Base-by-base conservation (phyloP, 2,888 invertebrate species). In the Empis stercorea region DNA sequence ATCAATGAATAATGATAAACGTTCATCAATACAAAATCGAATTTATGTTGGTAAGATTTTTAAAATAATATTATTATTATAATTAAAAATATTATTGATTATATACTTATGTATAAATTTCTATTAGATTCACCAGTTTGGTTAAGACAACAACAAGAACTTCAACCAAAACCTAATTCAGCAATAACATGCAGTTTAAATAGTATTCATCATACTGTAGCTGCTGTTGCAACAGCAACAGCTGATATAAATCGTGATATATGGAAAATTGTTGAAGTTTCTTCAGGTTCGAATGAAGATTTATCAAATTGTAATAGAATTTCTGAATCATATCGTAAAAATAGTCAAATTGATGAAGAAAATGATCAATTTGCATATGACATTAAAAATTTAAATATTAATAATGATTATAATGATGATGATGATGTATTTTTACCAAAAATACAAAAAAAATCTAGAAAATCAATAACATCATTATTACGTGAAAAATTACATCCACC, bases 81-180 rank as follows among this genome's bases (percentile, higher is more conserved):
- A 9, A n/a, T n/a, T n/a, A n/a, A n/a, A n/a, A n/a, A n/a, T n/a
- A n/a, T n/a, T n/a, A n/a, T n/a, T n/a, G n/a, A n/a, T n/a, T n/a
- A n/a, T n/a, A n/a, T n/a, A n/a, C n/a, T n/a, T n/a, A n/a, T n/a
- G n/a, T n/a, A n/a, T n/a, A n/a, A n/a, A n/a, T n/a, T 36, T n/a
- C 20, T 34, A 2, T n/a, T 68, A 52, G 74, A 78, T 58, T 79
- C 79, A 4, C 78, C 79, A 1, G 71, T 78, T 16, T 79, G 78
- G 78, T 58, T 76, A 43, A 69, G 76, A 1, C 76, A 78, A 59
- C 65, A 65, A 49, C 66, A 68, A 50, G 62, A 64, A 48, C 55
- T 58, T 14, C 57, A 32, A 56, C 59, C 20, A 63, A 60, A 48
- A 59, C 61, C 40, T 10, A 20, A 56, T 61, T 32, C 54, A 14